phyloP scores from a whole-genome alignment of 2,113 vertebrate genomes.

The Crotalus tigris region DNA sequence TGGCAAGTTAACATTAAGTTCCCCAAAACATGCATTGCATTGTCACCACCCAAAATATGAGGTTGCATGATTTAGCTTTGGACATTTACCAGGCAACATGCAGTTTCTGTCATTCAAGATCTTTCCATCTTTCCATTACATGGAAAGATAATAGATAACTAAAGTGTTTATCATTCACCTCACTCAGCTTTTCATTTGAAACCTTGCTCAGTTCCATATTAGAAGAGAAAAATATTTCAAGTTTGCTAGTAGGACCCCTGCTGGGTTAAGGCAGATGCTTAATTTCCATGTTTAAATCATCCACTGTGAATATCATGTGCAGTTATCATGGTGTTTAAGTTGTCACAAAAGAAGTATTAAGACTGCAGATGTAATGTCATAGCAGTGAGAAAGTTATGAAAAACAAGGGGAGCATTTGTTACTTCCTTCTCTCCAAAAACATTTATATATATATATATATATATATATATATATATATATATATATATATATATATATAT shows the following conservation, averaged over 20 bases:
- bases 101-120: conserved; percentile 33
- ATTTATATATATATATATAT: neutral
- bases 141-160: conserved; percentile 39
- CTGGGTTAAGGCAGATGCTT: conserved; percentile 6
- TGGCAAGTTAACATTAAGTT: conserved; percentile 6
- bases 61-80: conserved; percentile 32
- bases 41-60: conserved; percentile 44
- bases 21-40: conserved; percentile 40
- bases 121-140: conserved; percentile 40
- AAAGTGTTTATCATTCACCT: conserved; percentile 31
- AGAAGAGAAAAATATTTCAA: neutral
- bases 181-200: conserved; percentile 27
- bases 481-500: neutral
- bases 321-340: neutral
- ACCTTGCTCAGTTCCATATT: conserved; percentile 6
- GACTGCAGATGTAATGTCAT: neutral
- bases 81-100: conserved; percentile 31
- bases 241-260: conserved; percentile 9
- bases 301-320: neutral
- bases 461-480: neutral
- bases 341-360: neutral
- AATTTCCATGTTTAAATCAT: neutral
- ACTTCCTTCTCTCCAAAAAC: neutral
- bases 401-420: neutral
- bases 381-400: neutral